Evolutionary conservation across 2,888 invertebrate genomes (phyloP).

Genomic region (Trilocha varians): DNA sequence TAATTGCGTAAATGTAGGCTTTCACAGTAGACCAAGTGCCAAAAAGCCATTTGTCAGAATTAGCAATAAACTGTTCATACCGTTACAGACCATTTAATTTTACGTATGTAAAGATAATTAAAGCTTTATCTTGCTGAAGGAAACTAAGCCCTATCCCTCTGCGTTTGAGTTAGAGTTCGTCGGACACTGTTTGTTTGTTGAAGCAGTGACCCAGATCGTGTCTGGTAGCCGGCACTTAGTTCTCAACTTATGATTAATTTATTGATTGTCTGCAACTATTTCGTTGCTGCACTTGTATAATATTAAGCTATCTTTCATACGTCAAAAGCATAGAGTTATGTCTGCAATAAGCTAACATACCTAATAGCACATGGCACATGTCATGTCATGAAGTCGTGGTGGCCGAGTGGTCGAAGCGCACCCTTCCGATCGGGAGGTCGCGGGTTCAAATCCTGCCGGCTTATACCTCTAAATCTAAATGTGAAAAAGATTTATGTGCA

Average conservation of each 20-base stretch:
- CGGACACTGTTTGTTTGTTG: constrained; percentile 12
- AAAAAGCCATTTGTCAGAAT: constrained; percentile 17
- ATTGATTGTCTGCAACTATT: constrained; percentile 20
- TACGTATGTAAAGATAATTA: constrained; percentile 27
- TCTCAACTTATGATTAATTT: constrained; percentile 34
- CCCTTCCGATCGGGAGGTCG: no score
- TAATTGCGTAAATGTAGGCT: neutral
- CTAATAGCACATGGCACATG: no score
- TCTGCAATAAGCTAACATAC: no score
- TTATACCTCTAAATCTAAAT: no score
- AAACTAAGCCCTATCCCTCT: constrained; percentile 5
- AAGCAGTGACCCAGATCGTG: constrained; percentile 20
- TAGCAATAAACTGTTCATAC: constrained; percentile 16
- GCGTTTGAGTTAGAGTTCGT: constrained; percentile 12
- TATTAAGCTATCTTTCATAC: neutral
- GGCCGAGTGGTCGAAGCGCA: no score
- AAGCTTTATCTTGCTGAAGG: constrained; percentile 7
- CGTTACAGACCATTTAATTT: constrained; percentile 24
- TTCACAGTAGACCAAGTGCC: neutral
- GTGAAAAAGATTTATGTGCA: no score
- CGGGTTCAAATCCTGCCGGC: no score
- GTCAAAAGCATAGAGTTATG: no score
- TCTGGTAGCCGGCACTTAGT: constrained; percentile 22
- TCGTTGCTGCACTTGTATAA: neutral
- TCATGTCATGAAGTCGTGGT: no score